phyloP scores from a whole-genome alignment of 2,888 invertebrate genomes.

The Trissolcus japonicus region DNA sequence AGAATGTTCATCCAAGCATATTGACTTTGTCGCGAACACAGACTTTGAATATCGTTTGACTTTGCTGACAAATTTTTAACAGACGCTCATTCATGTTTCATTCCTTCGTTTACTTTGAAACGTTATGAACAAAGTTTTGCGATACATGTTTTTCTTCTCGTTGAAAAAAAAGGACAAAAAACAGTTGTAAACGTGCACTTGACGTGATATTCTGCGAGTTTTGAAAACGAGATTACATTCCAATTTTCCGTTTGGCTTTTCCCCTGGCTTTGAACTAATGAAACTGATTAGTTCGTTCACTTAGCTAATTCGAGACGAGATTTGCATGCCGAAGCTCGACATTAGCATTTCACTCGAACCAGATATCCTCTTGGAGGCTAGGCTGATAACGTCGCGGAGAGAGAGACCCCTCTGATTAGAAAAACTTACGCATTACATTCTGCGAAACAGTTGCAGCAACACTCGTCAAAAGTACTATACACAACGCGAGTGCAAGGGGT shows the following conservation, averaged over 20 bases:
- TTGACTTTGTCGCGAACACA: slow-evolving; percentile 47
- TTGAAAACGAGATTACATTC: no score
- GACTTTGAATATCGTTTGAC: slow-evolving; percentile 48
- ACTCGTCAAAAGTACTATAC: slow-evolving; percentile 39
- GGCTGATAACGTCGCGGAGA: slow-evolving; percentile 58
- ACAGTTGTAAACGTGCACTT: no score
- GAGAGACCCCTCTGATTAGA: slow-evolving; percentile 45
- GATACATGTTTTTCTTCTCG: no score
- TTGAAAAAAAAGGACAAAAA: no score
- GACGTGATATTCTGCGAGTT: no score
- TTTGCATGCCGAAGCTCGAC: slow-evolving; percentile 75
- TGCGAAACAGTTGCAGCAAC: neutral
- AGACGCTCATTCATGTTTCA: slow-evolving; percentile 35
- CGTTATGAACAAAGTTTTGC: slow-evolving; percentile 2
- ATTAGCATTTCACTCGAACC: slow-evolving; percentile 76
- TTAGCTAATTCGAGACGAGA: slow-evolving; percentile 68
- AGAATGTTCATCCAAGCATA: slow-evolving; percentile 46
- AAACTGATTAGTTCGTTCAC: slow-evolving; percentile 57
- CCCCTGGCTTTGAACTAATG: no score
- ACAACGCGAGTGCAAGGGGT: neutral
- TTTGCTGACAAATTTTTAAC: slow-evolving; percentile 40
- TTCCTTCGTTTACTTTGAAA: slow-evolving; percentile 15
- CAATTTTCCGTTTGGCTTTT: neutral
- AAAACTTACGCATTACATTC: slow-evolving; percentile 26
- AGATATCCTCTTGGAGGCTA: slow-evolving; percentile 63